phyloP scores from a whole-genome alignment of 2,888 invertebrate species.

The Hemistola chrysoprasaria region DNA sequence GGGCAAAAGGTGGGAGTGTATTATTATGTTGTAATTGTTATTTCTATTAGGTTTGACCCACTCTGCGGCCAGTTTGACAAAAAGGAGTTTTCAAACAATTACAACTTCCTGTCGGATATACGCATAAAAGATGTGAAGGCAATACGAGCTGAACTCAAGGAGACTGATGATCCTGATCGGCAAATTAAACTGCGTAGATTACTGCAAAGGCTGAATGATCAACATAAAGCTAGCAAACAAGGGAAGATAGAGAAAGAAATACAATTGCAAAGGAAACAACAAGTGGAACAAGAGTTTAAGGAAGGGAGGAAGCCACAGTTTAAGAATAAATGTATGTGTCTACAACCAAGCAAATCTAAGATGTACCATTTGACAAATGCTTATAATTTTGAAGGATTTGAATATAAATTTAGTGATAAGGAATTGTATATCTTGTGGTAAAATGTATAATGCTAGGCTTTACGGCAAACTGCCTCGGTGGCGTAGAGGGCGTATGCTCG shows the following conservation, averaged over 20 bases:
- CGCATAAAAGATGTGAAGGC: conserved; percentile 86
- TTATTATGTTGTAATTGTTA: too few species aligned
- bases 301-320: conserved; percentile 88
- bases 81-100: conserved; percentile 88
- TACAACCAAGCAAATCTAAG: too few species aligned
- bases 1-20: too few species aligned
- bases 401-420: too few species aligned
- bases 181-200: conserved; percentile 86
- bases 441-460: too few species aligned
- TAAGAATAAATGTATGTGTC: conserved; percentile 69
- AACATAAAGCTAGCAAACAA: conserved; percentile 85
- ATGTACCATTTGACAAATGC: too few species aligned
- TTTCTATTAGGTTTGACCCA: conserved; percentile 87
- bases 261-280: conserved; percentile 81
- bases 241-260: conserved; percentile 77
- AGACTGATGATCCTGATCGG: conserved; percentile 83
- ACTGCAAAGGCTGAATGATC: conserved; percentile 89
- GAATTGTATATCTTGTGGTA: too few species aligned
- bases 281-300: conserved; percentile 74
- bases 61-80: conserved; percentile 91
- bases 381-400: too few species aligned
- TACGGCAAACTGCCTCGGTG: too few species aligned
- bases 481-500: too few species aligned
- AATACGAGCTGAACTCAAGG: conserved; percentile 83
- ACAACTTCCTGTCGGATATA: conserved; percentile 88